Percentiles rank a stretch among this genome's conserved stretches.
These are phyloP conservation scores for Urocitellus parryii DNA, from an alignment of 2,113 vertebrate genomes.

Conservation along the genomic window DNA sequence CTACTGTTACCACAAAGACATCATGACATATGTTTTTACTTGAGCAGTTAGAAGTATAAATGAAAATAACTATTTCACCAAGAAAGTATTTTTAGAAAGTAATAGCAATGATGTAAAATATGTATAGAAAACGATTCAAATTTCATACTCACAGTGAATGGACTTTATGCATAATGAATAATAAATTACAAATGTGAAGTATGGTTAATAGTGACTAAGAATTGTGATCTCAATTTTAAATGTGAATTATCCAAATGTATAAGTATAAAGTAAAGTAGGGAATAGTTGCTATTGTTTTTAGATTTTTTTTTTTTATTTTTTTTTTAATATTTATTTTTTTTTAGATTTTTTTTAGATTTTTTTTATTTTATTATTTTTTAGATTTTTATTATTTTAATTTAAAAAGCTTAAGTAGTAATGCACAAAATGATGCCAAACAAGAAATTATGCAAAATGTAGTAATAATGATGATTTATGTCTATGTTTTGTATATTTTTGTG, in stretches of 20 bases:
- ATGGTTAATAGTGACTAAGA: neutral
- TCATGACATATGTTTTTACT: neutral
- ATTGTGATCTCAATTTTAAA: neutral
- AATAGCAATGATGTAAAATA: neutral
- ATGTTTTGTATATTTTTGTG: neutral
- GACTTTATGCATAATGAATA: neutral
- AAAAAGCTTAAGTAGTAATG: neutral
- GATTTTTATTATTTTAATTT: neutral
- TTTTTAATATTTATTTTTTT: too few relatives aligned
- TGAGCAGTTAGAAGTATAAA: neutral
- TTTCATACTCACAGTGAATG: neutral
- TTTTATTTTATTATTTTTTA: too few relatives aligned
- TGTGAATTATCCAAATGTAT: neutral
- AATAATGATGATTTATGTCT: neutral
- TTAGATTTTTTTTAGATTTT: too few relatives aligned
- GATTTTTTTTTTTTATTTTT: too few relatives aligned
- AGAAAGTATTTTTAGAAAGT: neutral
- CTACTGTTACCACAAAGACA: neutral
- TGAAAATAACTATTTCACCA: neutral
- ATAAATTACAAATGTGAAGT: neutral
- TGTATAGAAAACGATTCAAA: neutral
- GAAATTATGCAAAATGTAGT: neutral
- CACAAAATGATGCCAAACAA: neutral
- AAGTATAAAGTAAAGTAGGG: neutral
- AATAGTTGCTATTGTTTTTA: neutral